Evolutionary conservation across 2,113 vertebrate genomes (phyloP).

Genomic region (Nipponia nippon): DNA sequence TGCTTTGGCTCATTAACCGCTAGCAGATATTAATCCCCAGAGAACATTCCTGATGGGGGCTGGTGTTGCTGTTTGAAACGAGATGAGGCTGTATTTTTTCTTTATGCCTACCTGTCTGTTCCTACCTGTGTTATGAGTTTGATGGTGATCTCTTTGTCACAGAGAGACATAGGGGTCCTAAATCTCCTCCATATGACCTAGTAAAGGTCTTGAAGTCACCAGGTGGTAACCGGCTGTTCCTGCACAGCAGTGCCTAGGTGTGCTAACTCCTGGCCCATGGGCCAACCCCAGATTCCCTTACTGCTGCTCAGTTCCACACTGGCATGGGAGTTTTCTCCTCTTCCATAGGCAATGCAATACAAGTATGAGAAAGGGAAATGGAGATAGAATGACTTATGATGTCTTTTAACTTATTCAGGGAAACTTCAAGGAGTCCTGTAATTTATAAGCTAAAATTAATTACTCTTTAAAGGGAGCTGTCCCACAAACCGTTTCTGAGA

Average conservation of each 20-base stretch:
- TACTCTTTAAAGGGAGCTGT: background rate
- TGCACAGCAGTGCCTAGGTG: background rate
- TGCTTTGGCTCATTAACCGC: constrained; percentile 49
- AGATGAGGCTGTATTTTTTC: background rate
- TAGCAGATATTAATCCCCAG: constrained; percentile 16
- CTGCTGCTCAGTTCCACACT: background rate
- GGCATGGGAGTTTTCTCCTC: background rate
- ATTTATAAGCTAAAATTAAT: background rate
- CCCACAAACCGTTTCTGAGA: background rate
- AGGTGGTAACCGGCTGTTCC: background rate
- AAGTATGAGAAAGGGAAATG: background rate
- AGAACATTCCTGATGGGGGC: constrained; percentile 3
- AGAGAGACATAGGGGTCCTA: background rate
- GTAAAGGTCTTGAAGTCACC: background rate
- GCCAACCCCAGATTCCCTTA: background rate
- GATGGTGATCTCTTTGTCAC: background rate
- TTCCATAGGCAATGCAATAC: background rate
- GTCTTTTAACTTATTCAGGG: background rate
- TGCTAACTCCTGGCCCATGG: background rate
- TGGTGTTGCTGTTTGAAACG: background rate
- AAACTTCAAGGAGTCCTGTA: background rate
- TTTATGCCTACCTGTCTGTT: background rate
- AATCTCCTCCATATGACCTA: background rate
- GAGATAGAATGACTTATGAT: background rate
- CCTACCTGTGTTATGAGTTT: background rate